Evolutionary conservation across 2,797 vertebrate species (phyloP).

Genomic region (Euphonia xanthogaster): DNA sequence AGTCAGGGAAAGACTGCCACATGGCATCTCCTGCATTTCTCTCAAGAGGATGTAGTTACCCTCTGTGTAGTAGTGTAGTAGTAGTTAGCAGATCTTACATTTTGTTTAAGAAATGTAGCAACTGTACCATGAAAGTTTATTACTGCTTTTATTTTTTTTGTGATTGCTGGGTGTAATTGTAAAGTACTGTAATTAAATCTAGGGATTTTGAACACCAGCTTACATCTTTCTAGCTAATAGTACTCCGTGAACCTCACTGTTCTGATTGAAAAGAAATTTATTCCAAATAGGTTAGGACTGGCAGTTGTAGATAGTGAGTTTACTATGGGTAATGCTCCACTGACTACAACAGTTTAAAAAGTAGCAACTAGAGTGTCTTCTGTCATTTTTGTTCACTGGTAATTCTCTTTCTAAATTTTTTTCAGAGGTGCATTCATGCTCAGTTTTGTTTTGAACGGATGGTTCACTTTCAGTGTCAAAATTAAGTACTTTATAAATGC

Average conservation of each 20-base stretch:
- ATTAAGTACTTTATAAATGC: not conserved
- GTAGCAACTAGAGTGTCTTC: not conserved
- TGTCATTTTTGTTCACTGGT: not conserved
- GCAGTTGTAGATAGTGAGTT: not conserved
- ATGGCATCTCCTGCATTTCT: not conserved
- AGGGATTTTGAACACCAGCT: not conserved
- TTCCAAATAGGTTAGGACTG: not conserved
- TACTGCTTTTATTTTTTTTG: not conserved
- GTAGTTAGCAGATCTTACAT: not conserved
- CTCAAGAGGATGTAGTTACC: not conserved
- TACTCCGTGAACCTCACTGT: not conserved
- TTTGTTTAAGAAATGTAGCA: not conserved
- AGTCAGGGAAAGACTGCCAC: not conserved
- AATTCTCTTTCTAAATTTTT: not conserved
- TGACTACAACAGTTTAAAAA: not conserved
- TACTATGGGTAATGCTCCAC: not conserved
- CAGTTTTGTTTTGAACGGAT: not conserved
- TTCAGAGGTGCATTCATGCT: accelerated
- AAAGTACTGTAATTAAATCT: not conserved
- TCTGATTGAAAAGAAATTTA: not conserved
- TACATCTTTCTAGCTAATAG: not conserved
- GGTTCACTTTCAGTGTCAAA: not conserved
- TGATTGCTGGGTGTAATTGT: not conserved
- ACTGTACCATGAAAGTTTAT: not conserved
- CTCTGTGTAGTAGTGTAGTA: not conserved